A percentile compares a stretch with the other conserved stretches of the same genome.
Evolutionary conservation across 1,140 invertebrate species (phyloP).

Genomic region (Halesus radiatus): DNA sequence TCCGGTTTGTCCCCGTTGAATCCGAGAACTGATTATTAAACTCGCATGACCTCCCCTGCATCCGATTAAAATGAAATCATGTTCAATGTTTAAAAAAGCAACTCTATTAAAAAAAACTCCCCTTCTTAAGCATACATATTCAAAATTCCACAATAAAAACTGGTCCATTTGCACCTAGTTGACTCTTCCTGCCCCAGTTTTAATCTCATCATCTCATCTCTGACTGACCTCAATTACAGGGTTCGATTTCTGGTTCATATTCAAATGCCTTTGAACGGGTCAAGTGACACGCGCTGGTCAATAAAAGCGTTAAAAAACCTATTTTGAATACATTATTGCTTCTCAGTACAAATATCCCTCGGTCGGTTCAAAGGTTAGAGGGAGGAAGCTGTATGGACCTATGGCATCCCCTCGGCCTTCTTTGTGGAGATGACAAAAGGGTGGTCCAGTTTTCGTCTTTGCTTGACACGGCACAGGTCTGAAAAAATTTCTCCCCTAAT

Average conservation of each 20-base stretch:
- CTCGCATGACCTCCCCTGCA: no score
- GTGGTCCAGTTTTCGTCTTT: constrained; percentile 28
- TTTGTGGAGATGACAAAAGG: background rate
- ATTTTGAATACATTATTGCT: background rate
- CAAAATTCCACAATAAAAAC: background rate
- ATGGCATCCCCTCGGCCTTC: background rate
- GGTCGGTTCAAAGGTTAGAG: constrained; percentile 2
- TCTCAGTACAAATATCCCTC: no score
- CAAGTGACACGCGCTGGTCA: background rate
- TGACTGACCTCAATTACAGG: constrained; percentile 2
- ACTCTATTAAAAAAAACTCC: background rate
- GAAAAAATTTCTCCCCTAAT: no score
- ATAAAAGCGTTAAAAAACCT: background rate
- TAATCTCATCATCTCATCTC: constrained; percentile 5
- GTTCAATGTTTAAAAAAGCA: background rate
- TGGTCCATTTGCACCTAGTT: constrained; percentile 21
- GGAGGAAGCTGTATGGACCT: constrained; percentile 25
- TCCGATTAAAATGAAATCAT: background rate
- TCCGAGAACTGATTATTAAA: no score
- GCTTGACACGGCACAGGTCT: background rate
- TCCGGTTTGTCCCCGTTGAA: no score
- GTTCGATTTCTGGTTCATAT: background rate
- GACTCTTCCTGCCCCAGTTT: constrained; percentile 16
- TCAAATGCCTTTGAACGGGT: background rate
- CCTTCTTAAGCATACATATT: background rate